A percentile compares a stretch with the other conserved stretches of the same genome.
These are phyloP conservation scores for Synodontis membranacea DNA, from an alignment of 2,113 vertebrate genomes.

Conservation along the genomic window DNA sequence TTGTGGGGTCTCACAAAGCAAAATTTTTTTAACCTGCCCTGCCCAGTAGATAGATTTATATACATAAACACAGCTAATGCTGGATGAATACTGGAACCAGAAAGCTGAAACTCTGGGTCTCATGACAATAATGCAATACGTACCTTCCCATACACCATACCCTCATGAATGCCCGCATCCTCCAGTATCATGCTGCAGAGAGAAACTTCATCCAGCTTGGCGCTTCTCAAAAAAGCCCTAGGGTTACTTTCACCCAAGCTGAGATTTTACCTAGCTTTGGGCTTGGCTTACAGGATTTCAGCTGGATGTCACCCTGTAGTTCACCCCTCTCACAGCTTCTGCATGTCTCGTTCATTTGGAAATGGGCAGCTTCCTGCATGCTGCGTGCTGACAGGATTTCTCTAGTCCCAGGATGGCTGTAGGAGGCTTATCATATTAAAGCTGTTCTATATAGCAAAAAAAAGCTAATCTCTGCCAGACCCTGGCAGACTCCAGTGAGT, in stretches of 20 bases:
- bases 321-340: background rate
- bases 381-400: slow-evolving; percentile 40
- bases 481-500: slow-evolving; percentile 13
- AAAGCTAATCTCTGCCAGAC: background rate
- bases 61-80: background rate
- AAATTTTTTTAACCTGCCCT: background rate
- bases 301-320: background rate
- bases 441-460: slow-evolving; percentile 37
- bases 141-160: background rate
- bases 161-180: background rate
- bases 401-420: slow-evolving; percentile 36
- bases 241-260: background rate
- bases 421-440: slow-evolving; percentile 48
- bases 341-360: slow-evolving; percentile 22
- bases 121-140: background rate
- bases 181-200: background rate
- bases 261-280: background rate
- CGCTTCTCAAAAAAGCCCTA: background rate
- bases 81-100: background rate
- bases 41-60: background rate
- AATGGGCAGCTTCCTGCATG: slow-evolving; percentile 47
- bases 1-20: background rate
- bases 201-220: background rate
- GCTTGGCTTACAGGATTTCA: background rate
- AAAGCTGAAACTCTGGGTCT: background rate